phyloP scores from a whole-genome alignment of 2,888 invertebrate species.

The Megastigmus dorsalis region DNA sequence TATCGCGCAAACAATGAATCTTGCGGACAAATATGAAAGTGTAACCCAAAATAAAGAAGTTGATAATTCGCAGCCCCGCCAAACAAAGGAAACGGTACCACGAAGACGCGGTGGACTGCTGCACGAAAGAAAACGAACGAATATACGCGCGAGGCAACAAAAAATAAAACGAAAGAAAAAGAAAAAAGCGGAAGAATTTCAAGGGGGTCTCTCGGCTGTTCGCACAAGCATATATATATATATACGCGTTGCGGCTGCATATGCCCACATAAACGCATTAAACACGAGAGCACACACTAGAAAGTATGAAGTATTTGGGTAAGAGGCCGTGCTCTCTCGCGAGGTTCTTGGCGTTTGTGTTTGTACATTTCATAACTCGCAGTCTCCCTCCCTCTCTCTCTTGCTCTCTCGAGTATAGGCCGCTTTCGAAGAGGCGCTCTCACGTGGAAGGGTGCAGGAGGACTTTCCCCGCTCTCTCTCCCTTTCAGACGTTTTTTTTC shows the following conservation, averaged over 20 bases:
- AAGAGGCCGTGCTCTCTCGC: slow-evolving; percentile 51
- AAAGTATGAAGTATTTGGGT: slow-evolving; percentile 52
- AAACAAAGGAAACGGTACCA: slow-evolving; percentile 30
- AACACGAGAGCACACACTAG: slow-evolving; percentile 51
- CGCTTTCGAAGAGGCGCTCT: background rate
- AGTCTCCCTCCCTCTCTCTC: slow-evolving; percentile 58
- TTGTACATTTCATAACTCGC: slow-evolving; percentile 71
- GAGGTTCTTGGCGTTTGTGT: slow-evolving; percentile 59
- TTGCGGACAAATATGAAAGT: background rate
- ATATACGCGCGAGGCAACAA: too few species aligned
- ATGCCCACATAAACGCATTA: slow-evolving; percentile 39
- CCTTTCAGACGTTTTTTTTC: slow-evolving; percentile 31
- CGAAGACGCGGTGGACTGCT: background rate
- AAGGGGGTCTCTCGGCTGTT: background rate
- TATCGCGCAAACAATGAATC: background rate
- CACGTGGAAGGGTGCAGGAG: slow-evolving; percentile 43
- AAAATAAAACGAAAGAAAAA: background rate
- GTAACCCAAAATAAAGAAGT: background rate
- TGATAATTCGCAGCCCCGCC: background rate
- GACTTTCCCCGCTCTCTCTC: slow-evolving; percentile 51
- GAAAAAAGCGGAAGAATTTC: slow-evolving; percentile 31
- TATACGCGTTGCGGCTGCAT: background rate
- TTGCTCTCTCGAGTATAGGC: slow-evolving; percentile 43
- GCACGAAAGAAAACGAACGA: too few species aligned
- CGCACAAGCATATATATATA: background rate